These are phyloP conservation scores for Wiebesia pumilae DNA, from an alignment of 1,140 invertebrate species.

Conservation along the genomic window DNA sequence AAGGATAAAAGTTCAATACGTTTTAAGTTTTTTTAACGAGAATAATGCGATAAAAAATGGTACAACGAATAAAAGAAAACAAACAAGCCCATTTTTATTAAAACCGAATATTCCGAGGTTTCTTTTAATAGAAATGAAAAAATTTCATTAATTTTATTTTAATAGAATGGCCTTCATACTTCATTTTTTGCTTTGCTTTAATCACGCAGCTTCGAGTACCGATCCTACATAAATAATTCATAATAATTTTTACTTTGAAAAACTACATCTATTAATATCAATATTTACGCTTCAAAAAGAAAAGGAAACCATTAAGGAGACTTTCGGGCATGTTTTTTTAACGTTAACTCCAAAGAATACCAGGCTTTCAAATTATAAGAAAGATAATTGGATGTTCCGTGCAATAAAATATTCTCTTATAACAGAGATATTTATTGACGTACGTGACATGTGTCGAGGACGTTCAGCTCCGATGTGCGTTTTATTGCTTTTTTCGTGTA, in stretches of 20 bases:
- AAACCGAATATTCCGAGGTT: neutral
- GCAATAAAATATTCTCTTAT: too few species aligned
- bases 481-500: too few species aligned
- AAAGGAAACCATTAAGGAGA: too few species aligned
- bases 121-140: neutral
- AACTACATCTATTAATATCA: neutral
- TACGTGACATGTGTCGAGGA: too few species aligned
- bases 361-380: too few species aligned
- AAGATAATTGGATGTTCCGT: too few species aligned
- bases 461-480: too few species aligned
- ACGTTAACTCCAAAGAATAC: too few species aligned
- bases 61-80: neutral
- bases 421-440: too few species aligned
- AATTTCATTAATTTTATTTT: constrained; percentile 1
- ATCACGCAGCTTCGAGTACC: neutral
- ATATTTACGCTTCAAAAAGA: too few species aligned
- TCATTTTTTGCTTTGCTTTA: neutral
- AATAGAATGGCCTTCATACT: neutral
- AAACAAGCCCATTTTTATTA: neutral
- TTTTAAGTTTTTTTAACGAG: neutral
- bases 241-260: neutral
- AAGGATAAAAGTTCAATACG: neutral
- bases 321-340: too few species aligned
- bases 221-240: neutral
- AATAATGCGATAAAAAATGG: neutral